Base-by-base conservation (phyloP, 1,140 invertebrate genomes). In the Polypedilum vanderplanki region DNA sequence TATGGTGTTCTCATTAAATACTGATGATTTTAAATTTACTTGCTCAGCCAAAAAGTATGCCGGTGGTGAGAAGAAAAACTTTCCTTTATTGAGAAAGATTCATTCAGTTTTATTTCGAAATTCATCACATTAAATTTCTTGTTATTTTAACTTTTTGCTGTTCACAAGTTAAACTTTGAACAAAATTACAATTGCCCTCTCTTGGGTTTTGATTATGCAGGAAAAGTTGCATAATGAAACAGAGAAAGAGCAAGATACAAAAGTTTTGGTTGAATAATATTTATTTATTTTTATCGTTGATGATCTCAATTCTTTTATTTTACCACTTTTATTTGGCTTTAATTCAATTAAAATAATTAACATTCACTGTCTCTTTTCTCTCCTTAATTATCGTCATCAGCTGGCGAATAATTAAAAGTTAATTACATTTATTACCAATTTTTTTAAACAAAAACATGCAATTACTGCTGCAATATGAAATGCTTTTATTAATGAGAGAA, bases 1-100 rank as follows among this genome's bases (percentile, higher is more conserved):
- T 0, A 93, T 94, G 92, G 84, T 93, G 74, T 90, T 88, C 79
- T 90, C 90, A 1, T 81, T 94, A 12, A 93, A 93, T 78, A 85
- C 86, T 1, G 92, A 94, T 79, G 91, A 94, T 79, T 87, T 86
- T 79, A 81, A 78, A 40, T 82, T 82, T n/a, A 79, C 79, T 33
- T 87, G 85, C 77, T 74, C 76, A 46, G 74, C 57, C 18, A 82
- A 76, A 75, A 24, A 18, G 24, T 12, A 75, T 5, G 9, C 1
- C n/a, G 3, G 40, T 64, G 57, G 12, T 22, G 73, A 64, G 22
- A 64, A 57, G 2, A 65, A 7, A n/a, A 40, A 41, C 41, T 76
- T 76, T 64, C 74, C 74, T 40, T 75, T 74, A 73, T 24, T 75
- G 24, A 65, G 75, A 41, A 76, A 76, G 67, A 74, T 76, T 18